Base-by-base conservation (phyloP, 2,888 invertebrate species). In the Parasteatoda lunata region DNA sequence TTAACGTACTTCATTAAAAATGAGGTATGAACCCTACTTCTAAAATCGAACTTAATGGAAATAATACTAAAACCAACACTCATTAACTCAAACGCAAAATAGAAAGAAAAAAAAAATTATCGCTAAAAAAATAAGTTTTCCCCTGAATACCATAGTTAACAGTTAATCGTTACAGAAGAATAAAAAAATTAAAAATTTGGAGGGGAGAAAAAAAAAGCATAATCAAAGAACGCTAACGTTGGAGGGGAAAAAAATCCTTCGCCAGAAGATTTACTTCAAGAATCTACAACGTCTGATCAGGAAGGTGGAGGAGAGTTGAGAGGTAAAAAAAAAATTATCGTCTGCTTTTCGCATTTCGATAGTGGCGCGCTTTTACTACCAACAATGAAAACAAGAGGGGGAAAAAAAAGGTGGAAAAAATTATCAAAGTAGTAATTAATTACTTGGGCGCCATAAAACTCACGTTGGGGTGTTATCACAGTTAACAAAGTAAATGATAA, bases 31-130 rank as follows among this genome's bases (percentile, higher is more conserved):
- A 77, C 59, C 68, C 70, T 48, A 69, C 66, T 65, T 65, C 54
- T 47, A 77, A 77, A 77, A 77, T 77, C 83, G 83, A 84, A 84
- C 77, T 84, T 84, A 84, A 84, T 84, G 77, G 83, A 84, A 84
- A 84, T 84, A 84, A 84, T 84, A 84, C 83, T 84, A 84, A 84
- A 84, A 84, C 83, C 83, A 84, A 84, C 83, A 84, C 83, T 84
- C 83, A 84, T 84, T 84, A 84, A 84, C 83, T 84, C 76, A 84
- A 84, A 84, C 77, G 65, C 77, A 72, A 75, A 81, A 75, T 69
- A 81, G 75, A 75, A 68, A 68, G 66, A 68, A 13, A 15, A 81
- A 77, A 77, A 81, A 65, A 71, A 49, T 54, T 64, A 30, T 72
- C 47, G 7, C 70, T 7, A 59, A 75, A 66, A 81, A 81, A 75